phyloP scores from a whole-genome alignment of 2,113 vertebrate genomes.

The Anas platyrhynchos region DNA sequence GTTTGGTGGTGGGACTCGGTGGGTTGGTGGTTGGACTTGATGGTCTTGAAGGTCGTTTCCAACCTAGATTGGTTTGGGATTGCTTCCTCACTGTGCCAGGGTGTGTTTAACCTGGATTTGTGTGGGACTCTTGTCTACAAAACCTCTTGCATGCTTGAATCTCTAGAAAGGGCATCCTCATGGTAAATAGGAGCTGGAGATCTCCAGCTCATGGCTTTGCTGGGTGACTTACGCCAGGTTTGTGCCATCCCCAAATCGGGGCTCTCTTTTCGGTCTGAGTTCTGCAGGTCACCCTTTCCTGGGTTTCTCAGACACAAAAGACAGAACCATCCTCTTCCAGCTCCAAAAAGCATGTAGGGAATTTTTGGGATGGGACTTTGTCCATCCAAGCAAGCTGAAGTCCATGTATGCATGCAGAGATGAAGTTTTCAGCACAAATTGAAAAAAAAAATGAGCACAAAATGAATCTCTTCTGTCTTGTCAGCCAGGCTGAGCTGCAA shows the following conservation, averaged over 20 bases:
- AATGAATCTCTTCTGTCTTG: neutral
- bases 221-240: neutral
- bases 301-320: neutral
- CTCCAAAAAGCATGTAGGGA: neutral
- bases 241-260: neutral
- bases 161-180: neutral
- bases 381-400: neutral
- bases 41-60: neutral
- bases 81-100: neutral
- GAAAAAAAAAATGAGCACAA: neutral
- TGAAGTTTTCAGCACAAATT: neutral
- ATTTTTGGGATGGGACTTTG: neutral
- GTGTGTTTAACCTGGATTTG: neutral
- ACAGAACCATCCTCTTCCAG: neutral
- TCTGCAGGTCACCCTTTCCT: neutral
- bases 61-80: neutral
- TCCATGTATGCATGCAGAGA: neutral
- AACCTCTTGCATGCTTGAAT: neutral
- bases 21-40: neutral
- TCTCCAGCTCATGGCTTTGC: neutral
- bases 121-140: neutral
- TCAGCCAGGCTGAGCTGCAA: neutral
- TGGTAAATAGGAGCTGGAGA: neutral
- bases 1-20: neutral
- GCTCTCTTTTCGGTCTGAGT: neutral